Percentiles rank a stretch among this genome's conserved stretches.
phyloP scores from a whole-genome alignment of 2,113 vertebrate genomes.

The Pseudorectes ferrugineus region DNA sequence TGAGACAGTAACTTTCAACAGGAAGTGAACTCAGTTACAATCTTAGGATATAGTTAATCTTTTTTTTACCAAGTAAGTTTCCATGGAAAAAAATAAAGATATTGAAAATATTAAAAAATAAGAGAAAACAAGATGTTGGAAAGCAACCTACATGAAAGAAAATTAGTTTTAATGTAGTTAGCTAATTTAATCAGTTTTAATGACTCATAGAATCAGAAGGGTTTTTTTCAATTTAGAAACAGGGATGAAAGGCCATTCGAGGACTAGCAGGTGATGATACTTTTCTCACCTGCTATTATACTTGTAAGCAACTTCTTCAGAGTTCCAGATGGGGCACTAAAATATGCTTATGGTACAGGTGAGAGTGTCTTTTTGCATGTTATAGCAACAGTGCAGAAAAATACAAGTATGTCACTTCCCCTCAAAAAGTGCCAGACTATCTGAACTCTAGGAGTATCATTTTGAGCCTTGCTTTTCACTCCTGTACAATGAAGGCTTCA shows the following conservation, averaged over 20 bases:
- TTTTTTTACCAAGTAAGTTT: neutral
- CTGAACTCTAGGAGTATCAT: neutral
- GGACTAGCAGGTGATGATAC: neutral
- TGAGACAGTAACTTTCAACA: neutral
- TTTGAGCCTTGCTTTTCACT: neutral
- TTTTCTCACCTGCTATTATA: neutral
- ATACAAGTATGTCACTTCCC: neutral
- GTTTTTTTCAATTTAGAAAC: neutral
- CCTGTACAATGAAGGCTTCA: rapidly evolving
- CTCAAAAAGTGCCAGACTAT: neutral
- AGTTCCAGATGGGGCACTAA: neutral
- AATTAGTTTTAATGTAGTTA: neutral
- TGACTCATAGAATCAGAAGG: neutral
- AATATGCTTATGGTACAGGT: neutral
- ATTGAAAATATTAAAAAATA: neutral
- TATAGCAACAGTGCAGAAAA: neutral
- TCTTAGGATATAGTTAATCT: neutral
- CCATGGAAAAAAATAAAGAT: neutral
- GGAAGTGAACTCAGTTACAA: neutral
- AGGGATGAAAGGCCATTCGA: neutral
- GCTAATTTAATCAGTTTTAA: neutral
- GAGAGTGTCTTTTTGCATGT: neutral
- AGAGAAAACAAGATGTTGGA: neutral
- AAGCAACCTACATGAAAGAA: neutral
- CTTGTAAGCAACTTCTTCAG: neutral